Percentiles rank a stretch among this genome's conserved stretches.
Conservation (phyloP, 2,113 vertebrate species). For the Nothoprocta perdicaria region DNA sequence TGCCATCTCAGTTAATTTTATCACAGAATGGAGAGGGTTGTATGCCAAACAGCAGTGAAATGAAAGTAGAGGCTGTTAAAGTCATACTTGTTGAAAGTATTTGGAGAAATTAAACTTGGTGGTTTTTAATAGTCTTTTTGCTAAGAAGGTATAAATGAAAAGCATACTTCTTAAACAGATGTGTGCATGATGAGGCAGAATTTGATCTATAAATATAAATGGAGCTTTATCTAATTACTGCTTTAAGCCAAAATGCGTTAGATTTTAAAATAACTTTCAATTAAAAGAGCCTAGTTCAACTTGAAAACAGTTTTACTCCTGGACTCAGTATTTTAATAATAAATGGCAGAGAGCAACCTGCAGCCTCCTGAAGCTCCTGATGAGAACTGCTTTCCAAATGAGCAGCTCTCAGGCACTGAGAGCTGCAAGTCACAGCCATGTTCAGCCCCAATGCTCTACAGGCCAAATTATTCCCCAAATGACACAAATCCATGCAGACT, state of each 20-base stretch:
- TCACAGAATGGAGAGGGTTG: background rate
- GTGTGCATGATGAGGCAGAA: background rate
- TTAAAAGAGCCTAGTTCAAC: background rate
- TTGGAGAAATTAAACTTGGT: slow-evolving; percentile 1
- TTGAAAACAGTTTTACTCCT: slow-evolving; percentile 20
- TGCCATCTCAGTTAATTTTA: background rate
- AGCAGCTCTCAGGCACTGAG: background rate
- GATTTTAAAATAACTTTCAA: slow-evolving; percentile 13
- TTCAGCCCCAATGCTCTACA: background rate
- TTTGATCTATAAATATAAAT: background rate
- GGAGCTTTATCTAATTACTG: background rate
- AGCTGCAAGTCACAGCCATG: background rate
- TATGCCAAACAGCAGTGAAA: background rate
- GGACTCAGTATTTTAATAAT: background rate
- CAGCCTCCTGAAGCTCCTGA: background rate
- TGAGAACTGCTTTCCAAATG: background rate
- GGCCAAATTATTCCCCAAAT: background rate
- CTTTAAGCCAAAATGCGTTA: background rate
- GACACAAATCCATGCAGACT: background rate
- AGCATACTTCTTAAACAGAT: slow-evolving; percentile 1
- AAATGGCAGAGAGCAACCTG: background rate
- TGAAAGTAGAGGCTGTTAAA: background rate
- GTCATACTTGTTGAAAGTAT: background rate
- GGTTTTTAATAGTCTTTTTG: background rate
- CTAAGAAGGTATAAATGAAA: slow-evolving; percentile 6